Base-by-base conservation (phyloP, 2,113 vertebrate species). In the Muntiacus muntjak region DNA sequence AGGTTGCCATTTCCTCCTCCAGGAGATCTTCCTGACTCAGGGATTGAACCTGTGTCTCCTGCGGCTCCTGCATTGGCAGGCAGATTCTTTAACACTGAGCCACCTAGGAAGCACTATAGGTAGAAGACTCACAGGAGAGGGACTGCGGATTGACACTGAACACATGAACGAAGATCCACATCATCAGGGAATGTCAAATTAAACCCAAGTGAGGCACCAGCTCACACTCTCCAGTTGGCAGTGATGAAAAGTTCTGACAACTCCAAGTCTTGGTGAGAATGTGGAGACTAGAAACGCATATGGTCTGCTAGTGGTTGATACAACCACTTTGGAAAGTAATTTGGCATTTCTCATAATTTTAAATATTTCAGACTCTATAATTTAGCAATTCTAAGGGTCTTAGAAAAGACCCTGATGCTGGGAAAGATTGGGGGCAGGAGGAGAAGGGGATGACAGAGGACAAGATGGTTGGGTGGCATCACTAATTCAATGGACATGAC, bases 91-190 rank as follows among this genome's bases (percentile, higher is more conserved):
- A 74, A 36, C 67, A 12, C 21, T 74, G 36, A 74, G 67, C 10
- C 10, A 6, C 36, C 10, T 13, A 36, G 67, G 67, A 40, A 74
- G 36, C 36, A 40, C n/a, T 25, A 13, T 16, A 17, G 50, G 26
- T 13, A 90, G 76, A 64, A 36, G 87, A 45, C 57, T 64, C 14
- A 7, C 14, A 52, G 40, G 47, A 47, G 23, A 62, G 54, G 67
- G 74, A 7, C n/a, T 28, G 17, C 23, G 11, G 10, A 3, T 5
- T 7, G 30, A 40, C 60, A 23, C 13, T 7, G 30, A 26, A 30
- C n/a, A 8, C 3, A 1, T 1, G 54, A 17, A 36, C 0, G 7
- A 3, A 4, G 26, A 28, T 14, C 26, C 2, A 1, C 17, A 45
- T 28, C 21, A n/a, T 76, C 47, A 6, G 83, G 57, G 86, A 52